Conservation (phyloP, 1,140 invertebrate species). For the Stegodyphus mimosarum region DNA sequence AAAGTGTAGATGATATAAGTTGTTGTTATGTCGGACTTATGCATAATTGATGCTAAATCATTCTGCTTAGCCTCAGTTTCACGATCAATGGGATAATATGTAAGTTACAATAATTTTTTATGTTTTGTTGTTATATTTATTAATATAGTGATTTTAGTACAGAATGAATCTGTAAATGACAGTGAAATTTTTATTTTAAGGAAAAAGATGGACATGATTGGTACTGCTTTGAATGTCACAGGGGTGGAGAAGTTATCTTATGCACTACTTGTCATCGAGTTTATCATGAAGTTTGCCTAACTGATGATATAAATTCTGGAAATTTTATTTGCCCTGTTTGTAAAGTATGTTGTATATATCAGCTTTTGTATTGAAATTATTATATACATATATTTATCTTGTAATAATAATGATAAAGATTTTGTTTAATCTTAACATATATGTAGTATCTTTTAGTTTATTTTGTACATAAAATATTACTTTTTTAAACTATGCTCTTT, state of each 20-base stretch:
- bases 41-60: no score
- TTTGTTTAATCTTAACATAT: no score
- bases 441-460: no score
- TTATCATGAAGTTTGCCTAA: slow-evolving; percentile 76
- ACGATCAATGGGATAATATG: background rate
- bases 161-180: background rate
- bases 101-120: background rate
- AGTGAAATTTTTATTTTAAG: slow-evolving; percentile 50
- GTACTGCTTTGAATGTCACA: slow-evolving; percentile 83
- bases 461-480: no score
- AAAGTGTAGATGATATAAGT: no score
- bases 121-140: background rate
- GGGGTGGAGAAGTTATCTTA: slow-evolving; percentile 74
- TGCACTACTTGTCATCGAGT: slow-evolving; percentile 77
- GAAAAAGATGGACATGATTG: slow-evolving; percentile 75
- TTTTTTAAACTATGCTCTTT: no score
- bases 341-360: slow-evolving; percentile 63
- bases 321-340: slow-evolving; percentile 72
- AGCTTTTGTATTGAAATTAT: no score
- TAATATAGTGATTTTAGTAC: background rate
- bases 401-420: no score
- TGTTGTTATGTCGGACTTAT: no score
- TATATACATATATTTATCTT: no score
- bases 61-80: no score
- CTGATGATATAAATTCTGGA: slow-evolving; percentile 69